phyloP scores from a whole-genome alignment of 2,888 invertebrate species.

The Trachelus iudaicus region DNA sequence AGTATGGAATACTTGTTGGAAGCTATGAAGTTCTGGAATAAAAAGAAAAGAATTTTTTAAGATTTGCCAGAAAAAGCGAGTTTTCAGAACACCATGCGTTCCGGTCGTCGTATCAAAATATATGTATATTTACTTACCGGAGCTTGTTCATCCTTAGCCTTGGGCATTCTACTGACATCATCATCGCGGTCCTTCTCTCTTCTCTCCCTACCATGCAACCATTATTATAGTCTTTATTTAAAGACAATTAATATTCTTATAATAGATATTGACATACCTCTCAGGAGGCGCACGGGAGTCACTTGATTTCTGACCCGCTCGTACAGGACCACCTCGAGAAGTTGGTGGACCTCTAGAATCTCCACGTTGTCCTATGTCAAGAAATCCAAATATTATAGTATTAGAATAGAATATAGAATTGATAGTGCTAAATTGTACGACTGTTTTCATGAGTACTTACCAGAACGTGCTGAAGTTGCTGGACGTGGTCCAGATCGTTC shows the following conservation, averaged over 20 bases:
- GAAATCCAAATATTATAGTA: neutral
- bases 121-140: constrained; percentile 69
- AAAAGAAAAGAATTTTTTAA: no score
- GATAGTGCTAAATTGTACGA: no score
- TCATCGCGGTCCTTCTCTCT: constrained; percentile 62
- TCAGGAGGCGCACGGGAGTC: constrained; percentile 45
- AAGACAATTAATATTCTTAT: no score
- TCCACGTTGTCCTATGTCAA: constrained; percentile 37
- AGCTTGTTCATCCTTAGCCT: constrained; percentile 78
- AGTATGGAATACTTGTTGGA: constrained; percentile 82
- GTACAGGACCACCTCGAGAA: constrained; percentile 28
- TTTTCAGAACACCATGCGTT: no score
- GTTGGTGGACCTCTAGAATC: constrained; percentile 43
- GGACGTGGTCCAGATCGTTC: constrained; percentile 43
- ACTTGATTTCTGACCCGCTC: constrained; percentile 33
- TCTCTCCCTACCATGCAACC: constrained; percentile 33
- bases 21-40: constrained; percentile 77
- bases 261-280: constrained; percentile 30
- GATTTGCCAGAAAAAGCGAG: no score
- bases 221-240: neutral
- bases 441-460: constrained; percentile 27
- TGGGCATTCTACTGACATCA: constrained; percentile 73
- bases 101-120: no score
- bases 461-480: constrained; percentile 40
- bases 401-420: no score